Evolutionary conservation across 2,797 vertebrate genomes (phyloP).

Genomic region (Clarias platycephalus): DNA sequence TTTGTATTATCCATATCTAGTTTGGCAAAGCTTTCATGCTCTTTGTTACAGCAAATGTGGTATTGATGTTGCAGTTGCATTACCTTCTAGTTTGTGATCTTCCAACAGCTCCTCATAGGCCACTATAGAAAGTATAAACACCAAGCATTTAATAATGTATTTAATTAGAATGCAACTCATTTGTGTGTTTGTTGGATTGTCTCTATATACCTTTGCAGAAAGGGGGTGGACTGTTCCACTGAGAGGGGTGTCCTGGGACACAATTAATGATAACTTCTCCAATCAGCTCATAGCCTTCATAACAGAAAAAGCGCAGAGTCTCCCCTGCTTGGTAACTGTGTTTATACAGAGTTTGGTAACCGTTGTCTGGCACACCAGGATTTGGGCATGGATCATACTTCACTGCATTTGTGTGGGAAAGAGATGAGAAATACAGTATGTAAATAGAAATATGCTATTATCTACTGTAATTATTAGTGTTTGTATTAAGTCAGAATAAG

Average conservation of each 20-base stretch:
- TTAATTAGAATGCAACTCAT: neutral
- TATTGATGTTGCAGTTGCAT: conserved; percentile 29
- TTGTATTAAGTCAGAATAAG: neutral
- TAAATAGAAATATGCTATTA: neutral
- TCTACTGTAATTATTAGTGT: neutral
- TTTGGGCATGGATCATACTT: conserved; percentile 91
- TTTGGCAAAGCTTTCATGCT: neutral
- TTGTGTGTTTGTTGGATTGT: neutral
- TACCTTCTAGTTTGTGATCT: conserved; percentile 89
- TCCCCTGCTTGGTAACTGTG: conserved; percentile 92
- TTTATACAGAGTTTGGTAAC: conserved; percentile 92
- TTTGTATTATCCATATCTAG: neutral
- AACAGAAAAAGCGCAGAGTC: conserved; percentile 91
- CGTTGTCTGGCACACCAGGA: conserved; percentile 89
- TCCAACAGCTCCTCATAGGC: conserved; percentile 89
- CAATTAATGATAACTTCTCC: conserved; percentile 91
- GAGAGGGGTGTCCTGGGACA: conserved; percentile 87
- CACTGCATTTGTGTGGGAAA: conserved; percentile 61
- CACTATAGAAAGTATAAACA: conserved; percentile 71
- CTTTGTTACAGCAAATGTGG: neutral
- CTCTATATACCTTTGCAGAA: conserved; percentile 85
- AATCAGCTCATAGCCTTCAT: conserved; percentile 90
- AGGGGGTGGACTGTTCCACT: conserved; percentile 90
- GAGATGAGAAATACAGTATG: neutral
- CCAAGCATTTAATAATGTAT: conserved; percentile 29